Base-by-base conservation (phyloP, 2,888 invertebrate species). In the Rhogogaster chlorosoma region DNA sequence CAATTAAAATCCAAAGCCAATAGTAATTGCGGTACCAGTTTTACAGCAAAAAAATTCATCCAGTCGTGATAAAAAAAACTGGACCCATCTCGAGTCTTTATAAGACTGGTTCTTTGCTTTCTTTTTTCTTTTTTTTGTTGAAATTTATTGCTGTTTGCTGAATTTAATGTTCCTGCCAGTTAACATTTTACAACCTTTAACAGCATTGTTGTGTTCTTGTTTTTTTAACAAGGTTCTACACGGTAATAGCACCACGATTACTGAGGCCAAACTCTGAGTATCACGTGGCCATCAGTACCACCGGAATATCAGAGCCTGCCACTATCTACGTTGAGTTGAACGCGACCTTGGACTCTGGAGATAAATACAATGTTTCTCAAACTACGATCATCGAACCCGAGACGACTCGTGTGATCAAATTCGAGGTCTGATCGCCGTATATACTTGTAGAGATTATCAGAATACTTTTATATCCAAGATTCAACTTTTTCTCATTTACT, bases 241-340 rank as follows among this genome's bases (percentile, higher is more conserved):
- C 97, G 87, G 96, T 98, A 88, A 95, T 98, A 89, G 98, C 97
- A 0, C 97, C 98, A 2, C 95, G 96, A 89, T 95, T 96, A 38
- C 94, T 98, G 84, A 95, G 98, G 84, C 98, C 98, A 22, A 97
- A 97, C 94, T 96, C 96, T 78, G 96, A 97, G 89, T 98, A 97
- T 94, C 97, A 97, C 93, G 97, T 97, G 85, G 97, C 97, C 18
- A 96, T 98, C 70, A 96, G 95, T 87, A 94, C 95, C 38, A 87
- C 92, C 83, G 93, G 93, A 83, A 93, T 94, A 42, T 94, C 96
- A 32, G 94, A 95, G 87, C 96, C 97, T 0, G 96, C 96, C 71
- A 95, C 95, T 22, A 94, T 98, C 70, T 96, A 96, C 86, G 95
- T 98, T 61, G 96, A 96, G 45, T 95, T 98, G 18, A 96, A 95